A percentile compares a stretch with the other conserved stretches of the same genome.
phyloP scores from a whole-genome alignment of 1,140 invertebrate species.

The Trachelipus rathkii region DNA sequence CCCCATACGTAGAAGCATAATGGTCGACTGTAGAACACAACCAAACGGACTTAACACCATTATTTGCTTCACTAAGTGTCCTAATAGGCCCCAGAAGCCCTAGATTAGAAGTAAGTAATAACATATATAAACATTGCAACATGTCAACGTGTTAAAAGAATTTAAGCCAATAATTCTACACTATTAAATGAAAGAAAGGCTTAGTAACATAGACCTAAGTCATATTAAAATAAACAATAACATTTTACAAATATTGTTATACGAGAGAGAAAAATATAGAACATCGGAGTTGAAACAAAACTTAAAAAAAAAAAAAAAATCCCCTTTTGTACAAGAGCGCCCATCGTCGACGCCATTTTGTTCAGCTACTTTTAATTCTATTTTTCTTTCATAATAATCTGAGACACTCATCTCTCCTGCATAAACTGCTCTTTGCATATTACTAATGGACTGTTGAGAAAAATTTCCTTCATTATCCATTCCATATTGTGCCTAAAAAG shows the following conservation, averaged over 20 bases:
- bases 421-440: slow-evolving; percentile 77
- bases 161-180: not conserved
- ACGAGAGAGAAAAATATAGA: slow-evolving; percentile 5
- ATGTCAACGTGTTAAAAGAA: no score
- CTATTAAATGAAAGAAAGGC: not conserved
- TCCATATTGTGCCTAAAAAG: slow-evolving; percentile 67
- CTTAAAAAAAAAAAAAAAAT: slow-evolving; percentile 48
- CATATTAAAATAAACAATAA: slow-evolving; percentile 4
- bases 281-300: slow-evolving; percentile 9
- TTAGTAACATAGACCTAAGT: not conserved
- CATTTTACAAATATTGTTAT: not conserved
- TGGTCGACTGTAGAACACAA: slow-evolving; percentile 76
- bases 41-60: slow-evolving; percentile 64
- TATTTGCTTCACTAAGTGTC: no score
- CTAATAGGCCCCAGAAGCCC: no score
- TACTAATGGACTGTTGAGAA: slow-evolving; percentile 72
- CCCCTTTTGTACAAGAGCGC: slow-evolving; percentile 67
- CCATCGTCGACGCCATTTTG: slow-evolving; percentile 75
- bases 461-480: slow-evolving; percentile 81
- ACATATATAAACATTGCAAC: no score
- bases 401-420: slow-evolving; percentile 76
- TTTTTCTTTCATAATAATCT: slow-evolving; percentile 79
- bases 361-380: slow-evolving; percentile 67
- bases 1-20: slow-evolving; percentile 79
- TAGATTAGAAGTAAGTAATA: not conserved